Evolutionary conservation across 2,797 vertebrate species (phyloP).

Genomic region (Bradypodion pumilum): DNA sequence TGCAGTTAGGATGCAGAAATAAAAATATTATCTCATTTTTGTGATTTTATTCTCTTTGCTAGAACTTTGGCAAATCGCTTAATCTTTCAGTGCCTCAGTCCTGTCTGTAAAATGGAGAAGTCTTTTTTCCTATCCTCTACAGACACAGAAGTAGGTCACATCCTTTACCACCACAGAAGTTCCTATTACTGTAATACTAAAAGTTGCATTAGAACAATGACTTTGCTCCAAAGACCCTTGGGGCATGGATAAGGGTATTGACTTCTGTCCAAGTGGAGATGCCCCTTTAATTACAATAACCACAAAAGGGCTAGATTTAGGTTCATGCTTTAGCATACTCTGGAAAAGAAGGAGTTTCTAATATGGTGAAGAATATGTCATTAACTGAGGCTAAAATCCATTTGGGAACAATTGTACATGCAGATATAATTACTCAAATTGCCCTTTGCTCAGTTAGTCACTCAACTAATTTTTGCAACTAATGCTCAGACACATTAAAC

Average conservation of each 20-base stretch:
- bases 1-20: constrained; percentile 3
- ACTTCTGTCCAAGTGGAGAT: neutral
- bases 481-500: no score
- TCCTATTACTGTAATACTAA: neutral
- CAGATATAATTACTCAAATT: no score
- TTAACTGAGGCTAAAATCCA: neutral
- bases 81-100: neutral
- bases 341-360: neutral
- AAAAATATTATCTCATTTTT: constrained; percentile 6
- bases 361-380: neutral
- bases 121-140: neutral
- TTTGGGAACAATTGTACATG: no score
- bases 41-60: constrained; percentile 7
- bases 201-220: neutral
- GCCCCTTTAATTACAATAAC: neutral
- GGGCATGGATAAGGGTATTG: neutral
- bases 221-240: neutral
- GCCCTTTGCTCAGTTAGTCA: no score
- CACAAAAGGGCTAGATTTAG: neutral
- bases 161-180: neutral
- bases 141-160: neutral
- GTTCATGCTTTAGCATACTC: neutral
- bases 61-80: constrained; percentile 8
- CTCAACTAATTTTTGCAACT: no score
- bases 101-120: constrained; percentile 1